Conservation (phyloP, 2,113 vertebrate genomes). For the Paradoxurus hermaphroditus region DNA sequence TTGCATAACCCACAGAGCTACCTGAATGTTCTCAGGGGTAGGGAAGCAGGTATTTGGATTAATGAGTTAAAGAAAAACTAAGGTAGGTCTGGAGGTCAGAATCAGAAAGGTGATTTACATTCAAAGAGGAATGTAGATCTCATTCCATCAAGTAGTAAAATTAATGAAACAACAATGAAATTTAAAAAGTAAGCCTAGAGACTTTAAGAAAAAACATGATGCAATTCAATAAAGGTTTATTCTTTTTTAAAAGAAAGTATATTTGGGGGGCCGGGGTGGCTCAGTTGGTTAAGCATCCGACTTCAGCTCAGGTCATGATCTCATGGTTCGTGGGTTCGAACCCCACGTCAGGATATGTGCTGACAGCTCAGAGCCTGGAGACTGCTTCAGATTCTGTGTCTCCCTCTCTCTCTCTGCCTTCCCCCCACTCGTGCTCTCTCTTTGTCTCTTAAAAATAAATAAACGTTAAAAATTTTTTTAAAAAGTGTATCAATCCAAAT, state of each 20-base stretch:
- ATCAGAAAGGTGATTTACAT: conserved; percentile 7
- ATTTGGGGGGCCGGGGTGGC: not conserved
- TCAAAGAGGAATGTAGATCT: not conserved
- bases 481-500: not conserved
- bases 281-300: no score
- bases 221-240: not conserved
- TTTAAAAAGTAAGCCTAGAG: not conserved
- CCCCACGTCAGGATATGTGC: no score
- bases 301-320: no score
- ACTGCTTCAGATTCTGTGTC: no score
- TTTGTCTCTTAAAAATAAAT: no score
- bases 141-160: not conserved
- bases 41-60: not conserved
- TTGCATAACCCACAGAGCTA: not conserved
- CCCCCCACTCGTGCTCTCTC: no score
- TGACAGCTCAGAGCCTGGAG: no score
- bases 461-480: not conserved
- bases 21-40: not conserved
- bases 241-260: not conserved
- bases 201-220: not conserved
- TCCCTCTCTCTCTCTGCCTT: no score
- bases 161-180: not conserved
- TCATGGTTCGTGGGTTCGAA: no score
- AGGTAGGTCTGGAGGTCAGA: not conserved
- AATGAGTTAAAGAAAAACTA: conserved; percentile 19